Evolutionary conservation across 2,113 vertebrate genomes (phyloP).

Genomic region (Fukomys damarensis): DNA sequence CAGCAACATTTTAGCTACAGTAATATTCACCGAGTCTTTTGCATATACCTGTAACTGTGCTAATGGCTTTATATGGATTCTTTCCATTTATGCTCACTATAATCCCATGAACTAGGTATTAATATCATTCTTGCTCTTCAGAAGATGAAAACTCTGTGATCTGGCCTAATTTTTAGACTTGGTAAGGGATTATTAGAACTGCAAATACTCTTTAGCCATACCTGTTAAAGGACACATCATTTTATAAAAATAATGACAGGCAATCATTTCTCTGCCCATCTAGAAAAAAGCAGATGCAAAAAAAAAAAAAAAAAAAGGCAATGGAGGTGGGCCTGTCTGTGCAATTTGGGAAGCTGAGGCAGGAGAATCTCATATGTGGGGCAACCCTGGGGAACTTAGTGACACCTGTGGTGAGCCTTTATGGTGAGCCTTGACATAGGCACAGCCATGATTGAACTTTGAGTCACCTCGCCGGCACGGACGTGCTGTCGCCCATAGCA

Average conservation of each 20-base stretch:
- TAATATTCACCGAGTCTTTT: not conserved
- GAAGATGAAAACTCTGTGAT: not conserved
- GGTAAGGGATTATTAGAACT: not conserved
- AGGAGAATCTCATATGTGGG: not conserved
- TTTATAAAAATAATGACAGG: not conserved
- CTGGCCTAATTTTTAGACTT: not conserved
- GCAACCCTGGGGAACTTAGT: not conserved
- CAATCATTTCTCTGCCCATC: not conserved
- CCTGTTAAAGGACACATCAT: not conserved
- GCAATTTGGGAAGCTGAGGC: too few species aligned
- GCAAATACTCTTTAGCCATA: not conserved
- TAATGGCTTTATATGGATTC: not conserved
- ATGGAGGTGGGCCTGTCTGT: too few species aligned
- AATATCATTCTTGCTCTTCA: not conserved
- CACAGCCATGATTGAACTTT: too few species aligned
- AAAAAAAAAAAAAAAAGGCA: not conserved
- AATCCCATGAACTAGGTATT: not conserved
- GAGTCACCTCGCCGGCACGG: too few species aligned
- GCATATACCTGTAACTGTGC: not conserved
- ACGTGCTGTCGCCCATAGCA: too few species aligned
- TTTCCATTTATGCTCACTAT: not conserved
- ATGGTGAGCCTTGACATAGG: too few species aligned
- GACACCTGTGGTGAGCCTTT: too few species aligned
- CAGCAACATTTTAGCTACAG: not conserved
- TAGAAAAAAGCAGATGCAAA: not conserved